Conservation (phyloP, 1,140 invertebrate genomes). For the Drosophila prosaltans region DNA sequence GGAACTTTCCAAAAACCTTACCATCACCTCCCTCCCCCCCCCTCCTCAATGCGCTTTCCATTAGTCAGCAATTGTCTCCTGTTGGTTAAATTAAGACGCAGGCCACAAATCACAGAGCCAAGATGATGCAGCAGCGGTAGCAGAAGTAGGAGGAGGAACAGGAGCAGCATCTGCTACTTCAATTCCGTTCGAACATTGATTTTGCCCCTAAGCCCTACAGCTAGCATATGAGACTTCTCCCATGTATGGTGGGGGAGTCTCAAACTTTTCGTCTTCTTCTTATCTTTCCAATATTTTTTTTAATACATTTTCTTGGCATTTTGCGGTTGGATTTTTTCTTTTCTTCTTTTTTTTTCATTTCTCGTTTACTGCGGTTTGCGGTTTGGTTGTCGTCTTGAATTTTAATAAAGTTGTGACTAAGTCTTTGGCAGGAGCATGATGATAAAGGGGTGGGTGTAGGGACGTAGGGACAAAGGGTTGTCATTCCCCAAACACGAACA, state of each 20-base stretch:
- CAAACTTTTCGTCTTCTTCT: constrained; percentile 9
- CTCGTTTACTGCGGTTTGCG: constrained; percentile 34
- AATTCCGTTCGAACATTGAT: constrained; percentile 48
- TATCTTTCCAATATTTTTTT: constrained; percentile 41
- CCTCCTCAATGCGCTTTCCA: constrained; percentile 12
- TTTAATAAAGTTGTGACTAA: constrained; percentile 65
- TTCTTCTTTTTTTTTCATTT: constrained; percentile 16
- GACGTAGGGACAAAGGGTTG: constrained; percentile 18
- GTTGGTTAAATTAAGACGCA: constrained; percentile 77
- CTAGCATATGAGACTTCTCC: constrained; percentile 12
- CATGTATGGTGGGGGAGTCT: not conserved
- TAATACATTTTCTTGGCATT: constrained; percentile 66
- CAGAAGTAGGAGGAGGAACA: constrained; percentile 8
- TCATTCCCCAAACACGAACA: constrained; percentile 9
- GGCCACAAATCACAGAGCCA: constrained; percentile 75
- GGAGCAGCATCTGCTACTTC: constrained; percentile 40
- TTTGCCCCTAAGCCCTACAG: constrained; percentile 55
- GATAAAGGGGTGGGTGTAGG: not conserved
- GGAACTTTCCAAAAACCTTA: not conserved
- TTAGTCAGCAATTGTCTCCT: constrained; percentile 64
- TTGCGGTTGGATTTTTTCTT: constrained; percentile 10
- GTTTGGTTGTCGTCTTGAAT: constrained; percentile 63
- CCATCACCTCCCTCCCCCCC: not conserved
- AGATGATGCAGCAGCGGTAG: constrained; percentile 62
- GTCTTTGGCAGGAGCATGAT: not conserved